phyloP scores from a whole-genome alignment of 2,888 invertebrate genomes.

The Gari tellinella region DNA sequence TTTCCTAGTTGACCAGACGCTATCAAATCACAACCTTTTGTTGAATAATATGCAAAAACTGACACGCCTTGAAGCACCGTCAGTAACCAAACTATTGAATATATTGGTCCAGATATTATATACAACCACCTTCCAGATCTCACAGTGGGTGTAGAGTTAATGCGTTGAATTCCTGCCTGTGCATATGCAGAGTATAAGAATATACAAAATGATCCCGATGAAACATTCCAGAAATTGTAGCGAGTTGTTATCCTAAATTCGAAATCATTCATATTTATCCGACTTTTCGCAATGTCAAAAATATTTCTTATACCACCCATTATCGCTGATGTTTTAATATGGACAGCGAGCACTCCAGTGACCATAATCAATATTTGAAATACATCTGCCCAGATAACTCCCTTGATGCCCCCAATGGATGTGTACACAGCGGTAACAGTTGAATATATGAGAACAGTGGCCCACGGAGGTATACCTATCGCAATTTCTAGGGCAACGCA shows the following conservation, averaged over 20 bases:
- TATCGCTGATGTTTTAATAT: constrained; percentile 7
- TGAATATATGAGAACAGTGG: constrained; percentile 27
- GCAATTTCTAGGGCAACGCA: constrained; percentile 26
- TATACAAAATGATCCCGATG: constrained; percentile 17
- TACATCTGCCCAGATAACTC: constrained; percentile 41
- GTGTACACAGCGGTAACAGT: constrained; percentile 31
- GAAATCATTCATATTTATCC: constrained; percentile 23
- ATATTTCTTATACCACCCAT: constrained; percentile 13
- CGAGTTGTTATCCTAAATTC: constrained; percentile 32
- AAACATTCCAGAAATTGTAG: constrained; percentile 31
- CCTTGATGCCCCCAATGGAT: constrained; percentile 38
- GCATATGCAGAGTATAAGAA: constrained; percentile 12
- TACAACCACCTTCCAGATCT: constrained; percentile 13
- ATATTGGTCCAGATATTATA: constrained; percentile 13
- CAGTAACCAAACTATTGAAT: background rate
- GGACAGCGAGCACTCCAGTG: constrained; percentile 25
- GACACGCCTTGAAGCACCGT: constrained; percentile 24
- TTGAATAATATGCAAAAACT: constrained; percentile 39
- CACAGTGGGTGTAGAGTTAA: constrained; percentile 21
- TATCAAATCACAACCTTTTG: constrained; percentile 34
- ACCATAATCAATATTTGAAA: constrained; percentile 38
- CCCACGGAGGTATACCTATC: constrained; percentile 34
- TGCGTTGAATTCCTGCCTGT: constrained; percentile 38
- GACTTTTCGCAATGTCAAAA: background rate
- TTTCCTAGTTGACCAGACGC: constrained; percentile 20